These are phyloP conservation scores for Lasioglossum marginatum DNA, from an alignment of 2,888 invertebrate species.

Conservation along the genomic window DNA sequence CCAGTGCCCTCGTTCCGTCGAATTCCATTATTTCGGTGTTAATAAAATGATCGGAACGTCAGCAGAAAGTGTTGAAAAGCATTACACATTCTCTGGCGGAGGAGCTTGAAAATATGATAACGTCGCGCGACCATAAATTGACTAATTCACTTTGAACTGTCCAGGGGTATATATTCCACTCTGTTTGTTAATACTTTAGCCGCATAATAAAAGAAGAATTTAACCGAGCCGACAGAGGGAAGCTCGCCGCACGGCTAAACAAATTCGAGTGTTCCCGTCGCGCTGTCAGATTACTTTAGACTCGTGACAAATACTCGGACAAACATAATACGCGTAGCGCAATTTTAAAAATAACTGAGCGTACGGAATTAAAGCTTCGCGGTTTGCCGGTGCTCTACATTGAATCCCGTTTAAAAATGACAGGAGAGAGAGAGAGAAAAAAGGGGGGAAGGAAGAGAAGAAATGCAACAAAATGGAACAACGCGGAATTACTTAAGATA, in stretches of 20 bases:
- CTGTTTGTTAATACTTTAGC: not conserved
- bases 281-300: constrained; percentile 1
- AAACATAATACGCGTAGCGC: constrained; percentile 15
- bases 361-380: constrained; percentile 43
- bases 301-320: not conserved
- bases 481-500: constrained; percentile 21
- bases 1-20: no score
- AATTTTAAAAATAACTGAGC: constrained; percentile 40
- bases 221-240: not conserved
- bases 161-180: not conserved
- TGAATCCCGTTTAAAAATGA: not conserved
- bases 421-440: not conserved
- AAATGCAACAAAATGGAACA: not conserved
- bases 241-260: not conserved
- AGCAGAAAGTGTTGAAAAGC: not conserved
- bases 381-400: constrained; percentile 18
- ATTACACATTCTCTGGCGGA: not conserved
- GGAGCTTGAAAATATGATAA: not conserved
- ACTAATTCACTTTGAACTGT: no score
- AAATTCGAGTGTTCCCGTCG: not conserved
- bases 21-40: not conserved
- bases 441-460: not conserved
- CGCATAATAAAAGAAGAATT: constrained; percentile 6
- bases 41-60: not conserved
- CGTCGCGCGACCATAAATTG: not conserved